phyloP scores from a whole-genome alignment of 2,113 vertebrate genomes.

The Labeo rohita region DNA sequence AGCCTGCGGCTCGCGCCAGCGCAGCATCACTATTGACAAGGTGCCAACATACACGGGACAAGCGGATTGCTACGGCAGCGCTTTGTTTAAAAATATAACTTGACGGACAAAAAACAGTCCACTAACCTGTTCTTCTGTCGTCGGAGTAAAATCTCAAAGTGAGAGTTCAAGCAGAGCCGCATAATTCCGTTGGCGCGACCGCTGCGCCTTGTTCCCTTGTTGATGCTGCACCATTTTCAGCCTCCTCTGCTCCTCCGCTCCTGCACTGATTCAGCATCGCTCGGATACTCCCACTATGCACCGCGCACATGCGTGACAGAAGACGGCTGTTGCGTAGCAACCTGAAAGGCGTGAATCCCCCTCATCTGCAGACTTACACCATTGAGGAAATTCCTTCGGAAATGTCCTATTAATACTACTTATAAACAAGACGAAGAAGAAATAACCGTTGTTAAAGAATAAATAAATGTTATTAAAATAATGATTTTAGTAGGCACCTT shows the following conservation, averaged over 20 bases:
- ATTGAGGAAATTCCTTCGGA: neutral
- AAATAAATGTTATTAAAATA: neutral
- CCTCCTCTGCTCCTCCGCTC: slow-evolving; percentile 56
- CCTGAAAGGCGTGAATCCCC: slow-evolving; percentile 34
- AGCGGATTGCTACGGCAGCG: slow-evolving; percentile 20
- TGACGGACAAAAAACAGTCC: neutral
- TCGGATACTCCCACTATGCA: slow-evolving; percentile 63
- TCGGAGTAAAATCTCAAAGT: slow-evolving; percentile 51
- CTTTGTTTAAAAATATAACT: neutral
- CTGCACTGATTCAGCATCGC: slow-evolving; percentile 64
- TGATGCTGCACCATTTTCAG: slow-evolving; percentile 60
- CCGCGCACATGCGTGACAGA: slow-evolving; percentile 53
- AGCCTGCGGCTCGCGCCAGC: slow-evolving; percentile 41
- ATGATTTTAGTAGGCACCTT: neutral
- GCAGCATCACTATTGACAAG: slow-evolving; percentile 56
- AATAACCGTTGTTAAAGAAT: neutral
- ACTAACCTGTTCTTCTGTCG: slow-evolving; percentile 61
- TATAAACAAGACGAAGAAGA: neutral
- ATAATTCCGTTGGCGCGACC: slow-evolving; percentile 56
- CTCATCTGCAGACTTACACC: slow-evolving; percentile 6
- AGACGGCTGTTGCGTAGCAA: slow-evolving; percentile 63
- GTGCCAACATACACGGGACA: slow-evolving; percentile 53
- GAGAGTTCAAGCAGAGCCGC: slow-evolving; percentile 44
- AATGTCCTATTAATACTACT: neutral
- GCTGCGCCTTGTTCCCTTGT: slow-evolving; percentile 51